Evolutionary conservation across 2,888 invertebrate species (phyloP).

Genomic region (Trachelus iudaicus): DNA sequence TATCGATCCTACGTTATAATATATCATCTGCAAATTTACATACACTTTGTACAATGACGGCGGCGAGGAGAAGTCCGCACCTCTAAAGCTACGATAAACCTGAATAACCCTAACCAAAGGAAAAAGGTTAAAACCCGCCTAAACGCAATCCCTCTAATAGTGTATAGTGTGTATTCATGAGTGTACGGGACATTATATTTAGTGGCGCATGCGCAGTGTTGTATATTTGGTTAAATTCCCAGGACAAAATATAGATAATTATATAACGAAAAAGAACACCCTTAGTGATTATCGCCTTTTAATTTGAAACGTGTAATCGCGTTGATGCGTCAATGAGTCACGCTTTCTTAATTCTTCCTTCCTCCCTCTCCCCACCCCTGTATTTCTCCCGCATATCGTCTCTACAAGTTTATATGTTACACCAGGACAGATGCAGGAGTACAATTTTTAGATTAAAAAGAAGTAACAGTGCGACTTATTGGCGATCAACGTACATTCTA

Average conservation of each 20-base stretch:
- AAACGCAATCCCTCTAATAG: background rate
- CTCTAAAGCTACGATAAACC: conserved; percentile 9
- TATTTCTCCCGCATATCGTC: background rate
- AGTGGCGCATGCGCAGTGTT: background rate
- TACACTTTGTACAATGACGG: conserved; percentile 17
- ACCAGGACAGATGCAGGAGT: background rate
- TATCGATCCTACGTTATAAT: conserved; percentile 9
- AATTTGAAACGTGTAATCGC: background rate
- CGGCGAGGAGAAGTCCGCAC: background rate
- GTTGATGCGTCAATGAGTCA: background rate
- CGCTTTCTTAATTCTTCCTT: background rate
- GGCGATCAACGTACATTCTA: background rate
- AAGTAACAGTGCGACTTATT: background rate
- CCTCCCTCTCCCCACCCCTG: background rate
- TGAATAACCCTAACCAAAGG: conserved; percentile 27
- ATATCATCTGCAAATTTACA: conserved; percentile 11
- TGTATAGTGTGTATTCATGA: background rate
- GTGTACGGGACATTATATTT: background rate
- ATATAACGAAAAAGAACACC: background rate
- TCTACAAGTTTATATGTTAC: background rate
- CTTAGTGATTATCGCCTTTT: background rate
- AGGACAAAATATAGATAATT: background rate
- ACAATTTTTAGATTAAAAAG: background rate
- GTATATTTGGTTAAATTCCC: background rate
- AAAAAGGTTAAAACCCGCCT: conserved; percentile 21